Conservation (phyloP, 1,140 invertebrate genomes). For the Trichomalopsis sarcophagae region DNA sequence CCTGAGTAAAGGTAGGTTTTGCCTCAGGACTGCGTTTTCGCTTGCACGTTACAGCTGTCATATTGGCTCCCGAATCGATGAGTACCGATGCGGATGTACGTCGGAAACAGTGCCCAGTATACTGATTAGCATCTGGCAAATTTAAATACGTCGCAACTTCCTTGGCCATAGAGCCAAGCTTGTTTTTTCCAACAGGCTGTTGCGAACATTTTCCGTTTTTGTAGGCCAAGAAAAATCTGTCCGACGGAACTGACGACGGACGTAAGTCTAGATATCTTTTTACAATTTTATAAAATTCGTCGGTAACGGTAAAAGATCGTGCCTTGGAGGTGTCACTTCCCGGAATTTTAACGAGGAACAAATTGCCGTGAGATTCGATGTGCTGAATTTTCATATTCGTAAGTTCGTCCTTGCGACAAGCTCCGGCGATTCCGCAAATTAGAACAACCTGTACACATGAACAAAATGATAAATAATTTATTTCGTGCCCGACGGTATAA, state of each 20-base stretch:
- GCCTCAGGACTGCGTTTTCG: not conserved
- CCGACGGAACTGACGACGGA: conserved; percentile 41
- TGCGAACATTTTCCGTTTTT: conserved; percentile 55
- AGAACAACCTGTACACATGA: not conserved
- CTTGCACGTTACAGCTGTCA: not conserved
- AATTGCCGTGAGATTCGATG: conserved; percentile 50
- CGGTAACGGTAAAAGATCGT: conserved; percentile 49
- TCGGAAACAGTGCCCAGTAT: conserved; percentile 40
- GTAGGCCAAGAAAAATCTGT: conserved; percentile 56
- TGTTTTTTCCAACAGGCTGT: conserved; percentile 55
- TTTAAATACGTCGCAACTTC: conserved; percentile 52
- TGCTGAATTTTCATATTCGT: conserved; percentile 51
- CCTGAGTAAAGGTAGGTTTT: not conserved
- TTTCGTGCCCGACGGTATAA: not conserved
- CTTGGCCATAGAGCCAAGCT: conserved; percentile 53
- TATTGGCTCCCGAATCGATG: conserved; percentile 47
- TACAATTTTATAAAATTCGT: conserved; percentile 52
- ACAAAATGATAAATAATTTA: not conserved
- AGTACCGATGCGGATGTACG: conserved; percentile 47
- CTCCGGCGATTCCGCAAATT: conserved; percentile 47
- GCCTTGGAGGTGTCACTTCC: conserved; percentile 49
- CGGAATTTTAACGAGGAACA: conserved; percentile 48
- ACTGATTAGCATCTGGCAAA: conserved; percentile 32
- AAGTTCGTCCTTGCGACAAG: conserved; percentile 45
- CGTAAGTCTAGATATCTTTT: conserved; percentile 55